Base-by-base conservation (phyloP, 2,797 vertebrate species). In the Cryptoblepharus egeriae region DNA sequence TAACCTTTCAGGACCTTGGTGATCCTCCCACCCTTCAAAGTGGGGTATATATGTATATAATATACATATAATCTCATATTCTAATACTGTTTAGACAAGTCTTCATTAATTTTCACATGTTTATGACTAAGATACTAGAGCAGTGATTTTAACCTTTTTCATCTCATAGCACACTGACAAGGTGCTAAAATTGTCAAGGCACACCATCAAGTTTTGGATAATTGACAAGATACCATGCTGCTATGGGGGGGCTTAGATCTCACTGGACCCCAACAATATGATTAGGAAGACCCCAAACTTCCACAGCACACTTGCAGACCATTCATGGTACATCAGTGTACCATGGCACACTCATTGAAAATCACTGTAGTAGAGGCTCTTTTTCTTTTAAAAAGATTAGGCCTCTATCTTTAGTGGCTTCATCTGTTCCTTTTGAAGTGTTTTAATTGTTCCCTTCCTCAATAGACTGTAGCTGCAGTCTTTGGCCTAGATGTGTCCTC, bases 381-480 rank as follows among this genome's bases (percentile, higher is more conserved):
- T 63, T 68, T 76, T 84, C 79, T 64, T 32, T 71, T 79, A 55
- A 72, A 77, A 87, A 63, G 77, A 16, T 68, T 77, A 84, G 65
- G 28, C 76, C 20, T 8, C 77, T 28, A 60, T 0, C 0, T 58
- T 82, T 80, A 92, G 90, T 88, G 88, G 91, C 86, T 92, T 80
- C 64, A 1, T 75, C 68, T 35, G 24, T 81, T 77, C 71, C 35
- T 71, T 32, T 81, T 68, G 60, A 39, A 73, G 37, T 71, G 0
- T 9, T 87, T 94, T 94, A 97, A 75, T 97, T 89, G 5, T 96
- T 97, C 77, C 98, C 99, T 95, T 99, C 99, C 61, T 99, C 97
- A 0, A 99, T 99, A 89, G 98, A 99, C 93, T 99, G 97, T 94
- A 99, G 88, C 89, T 97, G 96, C 79, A 98, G 95, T 93, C 97